Conservation (phyloP, 1,140 invertebrate genomes). For the Oryctes rhinoceros region DNA sequence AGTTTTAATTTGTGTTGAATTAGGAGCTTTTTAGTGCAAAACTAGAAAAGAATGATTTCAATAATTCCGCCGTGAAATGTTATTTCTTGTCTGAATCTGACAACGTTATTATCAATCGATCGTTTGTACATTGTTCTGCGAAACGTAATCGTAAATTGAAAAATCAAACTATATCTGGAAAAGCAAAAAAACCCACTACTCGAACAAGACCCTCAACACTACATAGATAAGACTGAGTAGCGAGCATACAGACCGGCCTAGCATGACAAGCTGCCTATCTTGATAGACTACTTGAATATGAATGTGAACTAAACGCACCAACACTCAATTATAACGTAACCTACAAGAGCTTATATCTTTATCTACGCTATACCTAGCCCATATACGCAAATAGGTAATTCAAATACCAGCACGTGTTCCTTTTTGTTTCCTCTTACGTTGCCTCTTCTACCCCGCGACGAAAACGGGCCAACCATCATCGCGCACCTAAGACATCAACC, state of each 20-base stretch:
- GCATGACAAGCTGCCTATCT: background rate
- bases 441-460: constrained; percentile 1
- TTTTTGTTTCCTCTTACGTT: constrained; percentile 8
- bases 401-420: constrained; percentile 33
- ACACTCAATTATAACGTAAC: constrained; percentile 28
- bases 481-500: constrained; percentile 24
- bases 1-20: too few species aligned
- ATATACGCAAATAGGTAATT: constrained; percentile 19
- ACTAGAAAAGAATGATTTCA: too few species aligned
- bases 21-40: too few species aligned
- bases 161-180: too few species aligned
- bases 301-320: constrained; percentile 3
- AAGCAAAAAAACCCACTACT: too few species aligned
- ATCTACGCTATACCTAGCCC: background rate
- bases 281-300: background rate
- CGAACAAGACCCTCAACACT: too few species aligned
- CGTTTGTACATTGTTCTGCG: too few species aligned
- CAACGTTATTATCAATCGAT: too few species aligned
- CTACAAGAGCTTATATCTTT: background rate
- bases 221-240: background rate
- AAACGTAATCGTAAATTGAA: too few species aligned
- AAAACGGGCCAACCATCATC: constrained; percentile 25
- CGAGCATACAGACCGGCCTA: background rate
- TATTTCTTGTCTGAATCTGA: too few species aligned
- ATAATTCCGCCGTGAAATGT: too few species aligned